Base-by-base conservation (phyloP, 2,797 vertebrate genomes). In the Sebastes variabilis region DNA sequence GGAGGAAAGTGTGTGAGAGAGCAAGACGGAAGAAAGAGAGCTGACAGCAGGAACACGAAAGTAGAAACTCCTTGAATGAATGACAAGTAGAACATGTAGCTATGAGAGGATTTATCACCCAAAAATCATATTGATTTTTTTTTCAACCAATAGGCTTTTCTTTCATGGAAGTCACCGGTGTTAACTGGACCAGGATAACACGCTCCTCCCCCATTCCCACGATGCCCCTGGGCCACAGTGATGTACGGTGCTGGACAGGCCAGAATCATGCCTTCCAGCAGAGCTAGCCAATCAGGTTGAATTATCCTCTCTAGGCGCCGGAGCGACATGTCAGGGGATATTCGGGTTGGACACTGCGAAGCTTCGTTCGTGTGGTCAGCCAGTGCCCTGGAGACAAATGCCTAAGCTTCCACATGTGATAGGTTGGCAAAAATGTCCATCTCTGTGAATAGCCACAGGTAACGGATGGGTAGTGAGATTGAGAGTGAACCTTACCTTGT, bases 211-310 rank as follows among this genome's bases (percentile, higher is more conserved):
- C 72, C 32, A 32, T 83, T 88, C 81, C 86, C 87, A 85, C 77
- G 25, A 90, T 87, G 86, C 88, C 91, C 90, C 76, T 78, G 81
- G 93, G 95, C 89, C 91, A 88, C 80, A 87, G 90, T 92, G 88
- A 95, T 95, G 94, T 92, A 94, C 81, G 25, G 77, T 86, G 87
- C 88, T 83, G 93, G 95, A 96, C 94, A 94, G 95, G 92, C 91
- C 88, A 90, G 88, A 96, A 92, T 94, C 93, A 93, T 95, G 94
- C 95, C 96, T 96, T 93, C 91, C 87, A 95, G 96, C 95, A 92
- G 91, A 93, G 89, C 85, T 70, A 86, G 91, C 95, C 94, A 96
- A 96, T 96, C 96, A 95, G 82, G 80, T 95, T 95, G 92, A 94
- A 96, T 96, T 96, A 96, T 89, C 75, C 78, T 94, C 91, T 87